Conservation (phyloP, 2,797 vertebrate species). For the Champsocephalus esox region DNA sequence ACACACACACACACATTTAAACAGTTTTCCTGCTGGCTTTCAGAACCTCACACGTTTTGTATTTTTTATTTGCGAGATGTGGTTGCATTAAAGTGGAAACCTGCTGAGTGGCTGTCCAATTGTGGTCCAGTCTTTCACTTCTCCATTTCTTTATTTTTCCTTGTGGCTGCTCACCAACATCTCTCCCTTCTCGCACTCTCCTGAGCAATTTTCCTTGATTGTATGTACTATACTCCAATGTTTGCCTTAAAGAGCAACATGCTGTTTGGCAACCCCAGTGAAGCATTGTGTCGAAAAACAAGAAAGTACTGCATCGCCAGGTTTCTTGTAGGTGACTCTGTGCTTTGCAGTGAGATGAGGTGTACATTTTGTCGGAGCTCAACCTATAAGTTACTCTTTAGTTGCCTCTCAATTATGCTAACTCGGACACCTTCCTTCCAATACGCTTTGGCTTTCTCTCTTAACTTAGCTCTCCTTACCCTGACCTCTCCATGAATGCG, state of each 20-base stretch:
- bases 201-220: slow-evolving; percentile 1
- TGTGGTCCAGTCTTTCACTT: slow-evolving; percentile 41
- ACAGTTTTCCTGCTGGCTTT: slow-evolving; percentile 26
- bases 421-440: not conserved
- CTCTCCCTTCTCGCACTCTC: slow-evolving; percentile 1
- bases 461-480: not conserved
- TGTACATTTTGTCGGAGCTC: not conserved
- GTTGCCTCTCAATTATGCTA: slow-evolving; percentile 31
- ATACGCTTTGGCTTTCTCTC: not conserved
- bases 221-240: slow-evolving; percentile 5
- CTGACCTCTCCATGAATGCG: not conserved
- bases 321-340: no score
- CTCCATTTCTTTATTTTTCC: not conserved
- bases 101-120: slow-evolving; percentile 48
- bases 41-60: slow-evolving; percentile 1
- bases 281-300: not conserved
- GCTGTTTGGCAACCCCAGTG: not conserved
- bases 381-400: not conserved
- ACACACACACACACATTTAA: slow-evolving; percentile 44
- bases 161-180: not conserved
- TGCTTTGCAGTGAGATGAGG: no score
- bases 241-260: slow-evolving; percentile 7
- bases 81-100: slow-evolving; percentile 39
- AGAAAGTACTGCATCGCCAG: not conserved
- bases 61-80: slow-evolving; percentile 34